These are phyloP conservation scores for Sipha flava DNA, from an alignment of 1,140 invertebrate species.

Conservation along the genomic window DNA sequence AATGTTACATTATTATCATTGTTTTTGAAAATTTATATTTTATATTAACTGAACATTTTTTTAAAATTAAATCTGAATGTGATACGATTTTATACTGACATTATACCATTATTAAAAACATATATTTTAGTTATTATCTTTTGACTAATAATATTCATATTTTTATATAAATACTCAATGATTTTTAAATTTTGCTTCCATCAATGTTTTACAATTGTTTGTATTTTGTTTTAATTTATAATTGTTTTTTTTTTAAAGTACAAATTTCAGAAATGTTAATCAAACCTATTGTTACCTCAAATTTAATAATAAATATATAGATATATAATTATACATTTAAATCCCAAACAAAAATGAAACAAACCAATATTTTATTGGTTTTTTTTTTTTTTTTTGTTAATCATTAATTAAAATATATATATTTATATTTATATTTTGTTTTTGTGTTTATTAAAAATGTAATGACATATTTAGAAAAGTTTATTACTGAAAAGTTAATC, in stretches of 20 bases:
- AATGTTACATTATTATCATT: not conserved
- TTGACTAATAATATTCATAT: not conserved
- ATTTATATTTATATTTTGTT: no score
- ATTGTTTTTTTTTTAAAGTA: constrained; percentile 2
- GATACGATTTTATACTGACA: not conserved
- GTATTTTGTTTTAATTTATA: not conserved
- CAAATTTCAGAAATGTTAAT: constrained; percentile 14
- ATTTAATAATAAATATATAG: not conserved
- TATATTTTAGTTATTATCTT: not conserved
- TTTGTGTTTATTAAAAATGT: not conserved
- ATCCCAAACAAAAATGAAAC: not conserved
- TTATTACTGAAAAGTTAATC: no score
- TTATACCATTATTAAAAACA: not conserved
- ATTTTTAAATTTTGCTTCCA: not conserved
- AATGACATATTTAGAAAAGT: not conserved
- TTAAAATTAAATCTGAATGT: not conserved
- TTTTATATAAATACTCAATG: not conserved
- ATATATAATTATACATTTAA: not conserved
- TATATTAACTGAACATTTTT: not conserved
- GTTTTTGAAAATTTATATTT: constrained; percentile 12
- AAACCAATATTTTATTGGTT: not conserved
- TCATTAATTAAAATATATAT: not conserved
- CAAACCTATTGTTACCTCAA: not conserved
- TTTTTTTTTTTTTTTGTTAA: not conserved
- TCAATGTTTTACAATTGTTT: not conserved